phyloP scores from a whole-genome alignment of 2,888 invertebrate genomes.

The Baccha elongata region DNA sequence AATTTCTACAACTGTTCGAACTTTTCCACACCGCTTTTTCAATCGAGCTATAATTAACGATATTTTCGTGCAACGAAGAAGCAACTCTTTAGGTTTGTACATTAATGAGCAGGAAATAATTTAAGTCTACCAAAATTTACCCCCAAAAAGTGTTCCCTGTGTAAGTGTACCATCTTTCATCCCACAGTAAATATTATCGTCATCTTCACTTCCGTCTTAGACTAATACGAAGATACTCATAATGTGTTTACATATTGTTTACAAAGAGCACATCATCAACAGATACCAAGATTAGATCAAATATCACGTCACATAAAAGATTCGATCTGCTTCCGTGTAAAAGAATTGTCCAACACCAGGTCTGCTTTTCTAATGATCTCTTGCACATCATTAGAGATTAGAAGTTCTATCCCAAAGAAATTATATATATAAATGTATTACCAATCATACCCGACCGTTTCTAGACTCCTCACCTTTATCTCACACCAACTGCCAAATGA shows the following conservation, averaged over 20 bases:
- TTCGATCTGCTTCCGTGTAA: constrained; percentile 69
- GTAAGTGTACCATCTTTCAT: constrained; percentile 20
- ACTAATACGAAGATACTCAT: neutral
- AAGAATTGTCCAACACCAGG: constrained; percentile 45
- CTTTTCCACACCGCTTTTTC: constrained; percentile 81
- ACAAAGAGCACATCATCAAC: constrained; percentile 34
- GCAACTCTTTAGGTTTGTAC: constrained; percentile 48
- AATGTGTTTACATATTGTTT: constrained; percentile 40
- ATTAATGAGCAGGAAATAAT: constrained; percentile 49
- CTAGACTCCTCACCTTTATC: constrained; percentile 39
- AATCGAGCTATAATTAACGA: constrained; percentile 82
- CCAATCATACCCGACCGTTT: constrained; percentile 20
- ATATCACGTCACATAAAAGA: constrained; percentile 66
- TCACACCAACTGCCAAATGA: constrained; percentile 65
- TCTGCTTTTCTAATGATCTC: constrained; percentile 60
- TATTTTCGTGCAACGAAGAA: constrained; percentile 74
- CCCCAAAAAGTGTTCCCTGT: constrained; percentile 32
- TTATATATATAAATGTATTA: constrained; percentile 22
- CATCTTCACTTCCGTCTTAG: constrained; percentile 67
- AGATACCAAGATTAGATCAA: constrained; percentile 50
- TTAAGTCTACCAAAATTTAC: constrained; percentile 10
- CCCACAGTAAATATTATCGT: constrained; percentile 32
- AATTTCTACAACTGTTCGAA: constrained; percentile 75
- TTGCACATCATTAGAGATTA: constrained; percentile 63
- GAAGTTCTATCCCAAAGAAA: constrained; percentile 27